Base-by-base conservation (phyloP, 2,888 invertebrate species). In the Bombylius discolor region DNA sequence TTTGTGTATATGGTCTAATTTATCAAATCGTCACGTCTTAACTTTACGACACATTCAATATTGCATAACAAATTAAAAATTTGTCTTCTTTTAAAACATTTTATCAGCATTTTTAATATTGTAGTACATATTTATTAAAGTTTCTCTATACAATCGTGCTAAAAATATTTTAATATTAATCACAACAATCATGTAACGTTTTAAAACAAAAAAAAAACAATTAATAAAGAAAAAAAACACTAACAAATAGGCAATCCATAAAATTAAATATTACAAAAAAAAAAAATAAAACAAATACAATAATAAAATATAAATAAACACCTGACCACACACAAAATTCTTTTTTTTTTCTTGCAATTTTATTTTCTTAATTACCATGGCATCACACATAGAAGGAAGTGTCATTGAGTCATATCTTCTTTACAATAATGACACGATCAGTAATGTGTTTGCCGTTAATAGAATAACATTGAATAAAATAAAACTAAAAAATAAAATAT, bases 51-150 rank as follows among this genome's bases (percentile, higher is more conserved):
- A 53, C 53, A 44, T 49, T 33, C 44, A 53, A 52, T 52, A 51
- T 59, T 59, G 59, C 59, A 59, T 59, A 59, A 59, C 52, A 59
- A 59, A 49, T 59, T 49, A 51, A 45, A 12, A 44, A 48, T 42
- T 31, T 51, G 6, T 42, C 36, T 36, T 36, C 36, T 36, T 36
- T 23, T 23, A 23, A 23, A 23, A 23, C 23, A 23, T 23, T 23
- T 23, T 23, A 23, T 23, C 23, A 23, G 23, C 23, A 23, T 23
- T 23, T 23, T 23, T 23, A 23, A 23, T 23, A 23, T 23, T 23
- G 23, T 23, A 23, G 13, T 49, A 8, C 42, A 14, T 42, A 46
- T 14, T 14, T 13, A 14, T 46, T 7, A 6, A 13, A 14, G 47
- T 31, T 31, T 47, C 13, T 47, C 6, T 47, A 23, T 42, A 11